phyloP scores from a whole-genome alignment of 1,140 invertebrate species.

The Arctopsyche grandis region DNA sequence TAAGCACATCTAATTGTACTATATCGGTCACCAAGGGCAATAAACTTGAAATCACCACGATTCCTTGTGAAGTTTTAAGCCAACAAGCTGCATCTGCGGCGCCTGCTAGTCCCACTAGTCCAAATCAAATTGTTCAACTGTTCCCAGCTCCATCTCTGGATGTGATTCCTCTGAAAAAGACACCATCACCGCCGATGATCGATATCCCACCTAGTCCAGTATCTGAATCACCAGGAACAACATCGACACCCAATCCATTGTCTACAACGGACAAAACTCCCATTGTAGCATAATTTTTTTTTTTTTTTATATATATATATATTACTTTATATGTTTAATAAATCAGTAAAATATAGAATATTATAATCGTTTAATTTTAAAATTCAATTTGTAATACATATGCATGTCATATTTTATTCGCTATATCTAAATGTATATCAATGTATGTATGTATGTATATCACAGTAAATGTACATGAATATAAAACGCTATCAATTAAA shows the following conservation, averaged over 20 bases:
- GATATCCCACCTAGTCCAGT: not conserved
- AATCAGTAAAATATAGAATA: no score
- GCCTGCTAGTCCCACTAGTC: not conserved
- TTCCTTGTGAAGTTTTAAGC: slow-evolving; percentile 45
- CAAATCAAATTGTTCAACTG: not conserved
- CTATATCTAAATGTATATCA: no score
- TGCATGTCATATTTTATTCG: no score
- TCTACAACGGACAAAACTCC: not conserved
- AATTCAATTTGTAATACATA: no score
- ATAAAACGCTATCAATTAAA: no score
- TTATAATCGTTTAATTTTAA: no score
- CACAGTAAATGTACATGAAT: no score
- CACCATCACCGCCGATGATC: not conserved
- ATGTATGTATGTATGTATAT: no score
- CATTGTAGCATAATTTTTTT: no score
- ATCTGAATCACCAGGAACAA: not conserved
- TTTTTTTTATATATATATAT: no score
- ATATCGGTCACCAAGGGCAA: slow-evolving; percentile 35
- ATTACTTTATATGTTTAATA: no score
- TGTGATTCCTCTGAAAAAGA: slow-evolving; percentile 27
- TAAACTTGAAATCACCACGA: slow-evolving; percentile 35
- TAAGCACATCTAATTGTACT: slow-evolving; percentile 31
- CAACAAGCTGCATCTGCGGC: slow-evolving; percentile 2
- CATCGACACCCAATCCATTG: not conserved
- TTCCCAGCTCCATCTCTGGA: slow-evolving; percentile 33